Base-by-base conservation (phyloP, 2,113 vertebrate species). In the Noctilio leporinus region DNA sequence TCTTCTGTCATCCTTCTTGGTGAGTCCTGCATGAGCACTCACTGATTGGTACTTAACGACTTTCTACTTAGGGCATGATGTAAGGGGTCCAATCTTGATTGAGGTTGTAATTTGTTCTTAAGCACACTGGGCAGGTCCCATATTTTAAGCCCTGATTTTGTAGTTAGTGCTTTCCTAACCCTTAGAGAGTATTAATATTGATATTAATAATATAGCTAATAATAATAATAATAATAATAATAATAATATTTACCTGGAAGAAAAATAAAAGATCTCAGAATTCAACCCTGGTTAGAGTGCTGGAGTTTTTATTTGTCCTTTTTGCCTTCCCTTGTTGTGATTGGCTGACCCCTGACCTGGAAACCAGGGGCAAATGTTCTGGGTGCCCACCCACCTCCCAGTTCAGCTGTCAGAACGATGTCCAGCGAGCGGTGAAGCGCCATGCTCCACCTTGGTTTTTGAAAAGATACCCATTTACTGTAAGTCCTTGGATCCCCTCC, bases 241-340 rank as follows among this genome's bases (percentile, higher is more conserved):
- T 97, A 75, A 93, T 95, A n/a, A 76, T 89, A 92, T 95, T 96
- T 96, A 96, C 96, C 80, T 76, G 86, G 35, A 89, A 88, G n/a
- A 95, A n/a, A 91, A 97, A 97, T 96, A 95, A 96, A 97, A 82
- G 45, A 70, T 75, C 38, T 95, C 22, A 75, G 69, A 92, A 89
- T 96, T 82, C n/a, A 91, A 30, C 64, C 35, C 33, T 89, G 75
- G 4, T 59, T 47, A 57, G 53, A 77, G 53, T 38, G 59, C 77
- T 83, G 55, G 47, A 73, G 15, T 96, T 90, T 84, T 96, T 81
- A 51, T 92, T 95, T 83, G n/a, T 77, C 33, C 40, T 92, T 86
- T 28, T 72, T 65, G 73, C 19, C 40, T 86, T 64, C 70, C 24
- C 4, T 14, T 57, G 19, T n/a, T 70, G 30, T 73, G 78, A 82